Evolutionary conservation across 2,113 vertebrate genomes (phyloP), one percentile per base, ranked within the genome.

Genomic region (Apteryx mantelli): DNA sequence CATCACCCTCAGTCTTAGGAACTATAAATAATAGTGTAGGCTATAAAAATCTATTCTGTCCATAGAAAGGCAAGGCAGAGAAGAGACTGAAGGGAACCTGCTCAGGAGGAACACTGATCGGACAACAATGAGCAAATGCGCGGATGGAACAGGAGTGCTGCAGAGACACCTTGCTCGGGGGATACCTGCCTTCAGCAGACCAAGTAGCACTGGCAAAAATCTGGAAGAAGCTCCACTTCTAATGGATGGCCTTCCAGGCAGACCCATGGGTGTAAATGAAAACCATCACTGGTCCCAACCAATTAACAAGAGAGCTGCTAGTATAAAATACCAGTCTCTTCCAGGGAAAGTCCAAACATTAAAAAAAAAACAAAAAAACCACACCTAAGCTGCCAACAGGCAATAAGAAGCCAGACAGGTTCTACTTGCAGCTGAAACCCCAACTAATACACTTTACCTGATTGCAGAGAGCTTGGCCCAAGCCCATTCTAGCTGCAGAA

Each of bases 391-490:
- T 91, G 68, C 48, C 84, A 74, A 42, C 7, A 82, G 38, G 26
- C 48, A 73, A 7, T 18, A 73, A 5, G 22, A 94, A 74, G 25
- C 1, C 48, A 87, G 19, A 17, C 4, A 61, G 24, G n/a, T 42
- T 91, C 19, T 42, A 71, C 32, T 2, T 66, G n/a, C 26, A 94
- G 32, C 32, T 71, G 69, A 86, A 71, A 6, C 1, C 7, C 10
- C 40, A 61, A 19, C 10, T 28, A 58, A 36, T 3, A 74, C 52
- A 66, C 40, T 74, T 96, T 98, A 99, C 99, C 99, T 99, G 99
- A 93, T 98, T 99, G 97, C 99, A 99, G 48, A 99, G 98, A 95
- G 99, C 98, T 89, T 99, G 99, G 95, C 99, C 99, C 94, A 99
- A 97, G 53, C 99, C 99, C n/a, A 98, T 96, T 92, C 99, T 98